Conservation (phyloP, 2,113 vertebrate species). For the Myxocyprinus asiaticus region DNA sequence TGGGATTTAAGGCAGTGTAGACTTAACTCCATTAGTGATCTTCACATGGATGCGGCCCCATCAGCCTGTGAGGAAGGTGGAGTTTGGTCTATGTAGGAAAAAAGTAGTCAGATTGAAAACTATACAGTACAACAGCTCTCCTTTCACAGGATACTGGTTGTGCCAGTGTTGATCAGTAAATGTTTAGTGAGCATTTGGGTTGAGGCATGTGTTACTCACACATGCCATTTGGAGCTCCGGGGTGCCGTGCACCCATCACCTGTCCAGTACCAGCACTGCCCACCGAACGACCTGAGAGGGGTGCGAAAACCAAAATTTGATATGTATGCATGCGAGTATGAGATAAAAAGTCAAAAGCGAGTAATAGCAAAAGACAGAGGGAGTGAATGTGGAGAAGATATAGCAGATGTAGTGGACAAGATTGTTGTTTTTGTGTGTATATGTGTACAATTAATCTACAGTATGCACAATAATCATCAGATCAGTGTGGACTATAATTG, state of each 20-base stretch:
- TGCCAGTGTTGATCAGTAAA: background rate
- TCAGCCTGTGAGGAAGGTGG: constrained; percentile 75
- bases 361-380: too few species aligned
- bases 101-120: background rate
- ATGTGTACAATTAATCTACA: too few species aligned
- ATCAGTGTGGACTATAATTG: too few species aligned
- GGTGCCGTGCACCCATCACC: constrained; percentile 77
- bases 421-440: too few species aligned
- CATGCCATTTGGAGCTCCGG: constrained; percentile 88
- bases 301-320: constrained; percentile 64
- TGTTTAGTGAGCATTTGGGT: background rate
- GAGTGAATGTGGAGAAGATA: too few species aligned
- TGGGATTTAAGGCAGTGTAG: background rate
- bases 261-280: constrained; percentile 62
- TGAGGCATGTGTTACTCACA: constrained; percentile 77
- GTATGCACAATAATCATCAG: too few species aligned
- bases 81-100: constrained; percentile 58
- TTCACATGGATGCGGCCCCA: constrained; percentile 69
- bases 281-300: constrained; percentile 78
- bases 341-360: too few species aligned
- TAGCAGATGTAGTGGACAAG: too few species aligned
- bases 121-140: background rate
- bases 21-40: constrained; percentile 33
- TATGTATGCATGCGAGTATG: too few species aligned
- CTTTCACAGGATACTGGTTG: background rate